A percentile compares a stretch with the other conserved stretches of the same genome.
Conservation (phyloP, 1,140 invertebrate species). For the Plutomurus gul region DNA sequence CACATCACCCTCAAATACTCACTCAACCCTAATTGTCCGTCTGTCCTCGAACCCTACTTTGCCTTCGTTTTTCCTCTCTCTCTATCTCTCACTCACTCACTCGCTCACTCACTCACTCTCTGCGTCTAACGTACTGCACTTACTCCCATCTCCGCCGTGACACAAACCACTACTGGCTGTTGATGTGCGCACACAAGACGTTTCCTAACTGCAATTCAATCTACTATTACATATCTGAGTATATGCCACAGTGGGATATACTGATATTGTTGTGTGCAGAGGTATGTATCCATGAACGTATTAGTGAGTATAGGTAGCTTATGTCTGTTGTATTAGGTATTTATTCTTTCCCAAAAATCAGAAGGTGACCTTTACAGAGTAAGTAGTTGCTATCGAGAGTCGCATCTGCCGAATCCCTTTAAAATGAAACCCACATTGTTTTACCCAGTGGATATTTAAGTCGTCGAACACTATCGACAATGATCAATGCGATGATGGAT, state of each 20-base stretch:
- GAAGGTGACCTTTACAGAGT: neutral
- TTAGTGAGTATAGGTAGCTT: too few species aligned
- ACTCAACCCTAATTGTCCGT: conserved; percentile 52
- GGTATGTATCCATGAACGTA: too few species aligned
- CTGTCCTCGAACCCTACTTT: conserved; percentile 27
- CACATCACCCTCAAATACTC: conserved; percentile 58
- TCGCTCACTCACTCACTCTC: neutral
- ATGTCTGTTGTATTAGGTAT: neutral
- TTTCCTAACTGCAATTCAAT: too few species aligned
- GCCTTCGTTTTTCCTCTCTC: conserved; percentile 32
- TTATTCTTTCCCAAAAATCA: neutral
- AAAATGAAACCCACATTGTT: conserved; percentile 48
- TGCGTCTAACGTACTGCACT: neutral
- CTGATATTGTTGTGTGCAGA: too few species aligned
- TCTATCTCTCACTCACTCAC: conserved; percentile 23
- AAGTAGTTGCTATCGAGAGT: neutral
- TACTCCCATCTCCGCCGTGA: too few species aligned
- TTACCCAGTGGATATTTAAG: conserved; percentile 13
- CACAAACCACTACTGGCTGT: too few species aligned
- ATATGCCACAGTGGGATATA: too few species aligned
- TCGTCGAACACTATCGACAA: conserved; percentile 15
- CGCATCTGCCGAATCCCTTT: conserved; percentile 48
- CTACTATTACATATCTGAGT: too few species aligned
- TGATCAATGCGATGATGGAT: conserved; percentile 24
- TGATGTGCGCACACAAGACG: too few species aligned